phyloP scores from a whole-genome alignment of 2,797 vertebrate species.

The Hippocampus kuda region DNA sequence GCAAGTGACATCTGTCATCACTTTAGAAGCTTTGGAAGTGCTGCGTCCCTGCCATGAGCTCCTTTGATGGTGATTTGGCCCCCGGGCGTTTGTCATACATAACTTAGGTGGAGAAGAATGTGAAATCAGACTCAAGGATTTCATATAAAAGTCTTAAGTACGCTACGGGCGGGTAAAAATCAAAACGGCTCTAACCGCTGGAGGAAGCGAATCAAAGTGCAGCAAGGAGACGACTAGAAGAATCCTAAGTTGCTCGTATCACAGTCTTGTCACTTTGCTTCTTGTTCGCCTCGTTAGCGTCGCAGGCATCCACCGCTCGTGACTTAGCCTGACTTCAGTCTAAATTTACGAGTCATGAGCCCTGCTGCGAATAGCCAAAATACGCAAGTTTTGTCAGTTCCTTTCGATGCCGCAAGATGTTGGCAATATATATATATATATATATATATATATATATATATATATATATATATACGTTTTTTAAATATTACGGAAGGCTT shows the following conservation, averaged over 20 bases:
- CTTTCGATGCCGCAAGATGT: background rate
- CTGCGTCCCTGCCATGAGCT: slow-evolving; percentile 63
- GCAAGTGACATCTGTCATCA: slow-evolving; percentile 75
- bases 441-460: background rate
- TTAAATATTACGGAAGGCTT: no score
- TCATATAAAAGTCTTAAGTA: slow-evolving; percentile 59
- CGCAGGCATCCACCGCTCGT: slow-evolving; percentile 47
- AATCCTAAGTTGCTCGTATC: slow-evolving; percentile 57
- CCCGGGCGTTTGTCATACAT: slow-evolving; percentile 77
- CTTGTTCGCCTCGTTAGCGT: slow-evolving; percentile 63
- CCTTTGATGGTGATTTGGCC: slow-evolving; percentile 79
- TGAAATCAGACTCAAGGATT: slow-evolving; percentile 67
- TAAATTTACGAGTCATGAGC: background rate
- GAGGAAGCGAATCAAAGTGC: slow-evolving; percentile 78
- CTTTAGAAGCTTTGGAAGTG: slow-evolving; percentile 75
- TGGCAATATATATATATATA: background rate
- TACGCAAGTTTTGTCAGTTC: background rate
- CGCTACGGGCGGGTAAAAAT: slow-evolving; percentile 72
- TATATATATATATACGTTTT: background rate
- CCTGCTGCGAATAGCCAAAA: background rate
- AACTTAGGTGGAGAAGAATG: slow-evolving; percentile 81
- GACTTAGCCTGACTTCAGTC: slow-evolving; percentile 12
- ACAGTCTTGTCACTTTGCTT: slow-evolving; percentile 72
- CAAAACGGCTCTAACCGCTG: slow-evolving; percentile 75
- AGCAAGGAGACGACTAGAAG: slow-evolving; percentile 64